Percentiles rank a stretch among this genome's conserved stretches.
Conservation (phyloP, 2,888 invertebrate species). For the Protonemura montana region DNA sequence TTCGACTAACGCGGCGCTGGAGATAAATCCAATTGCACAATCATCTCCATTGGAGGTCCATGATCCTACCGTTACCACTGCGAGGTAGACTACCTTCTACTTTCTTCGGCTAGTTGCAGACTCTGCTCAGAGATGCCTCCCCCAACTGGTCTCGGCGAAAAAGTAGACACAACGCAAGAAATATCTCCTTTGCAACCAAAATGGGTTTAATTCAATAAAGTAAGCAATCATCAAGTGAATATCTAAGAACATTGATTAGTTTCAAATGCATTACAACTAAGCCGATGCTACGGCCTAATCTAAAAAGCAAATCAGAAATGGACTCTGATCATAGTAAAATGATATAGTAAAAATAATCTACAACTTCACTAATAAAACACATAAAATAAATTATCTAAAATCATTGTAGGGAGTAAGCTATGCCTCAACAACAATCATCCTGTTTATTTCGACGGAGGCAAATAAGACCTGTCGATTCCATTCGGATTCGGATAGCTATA, state of each 20-base stretch:
- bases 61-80: background rate
- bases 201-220: background rate
- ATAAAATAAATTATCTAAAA: slow-evolving; percentile 10
- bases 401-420: background rate
- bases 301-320: background rate
- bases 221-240: background rate
- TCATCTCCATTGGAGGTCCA: background rate
- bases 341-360: background rate
- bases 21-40: background rate
- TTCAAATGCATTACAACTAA: background rate
- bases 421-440: background rate
- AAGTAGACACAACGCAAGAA: background rate
- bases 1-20: background rate
- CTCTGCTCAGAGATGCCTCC: background rate
- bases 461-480: slow-evolving; percentile 1
- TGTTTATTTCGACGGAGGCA: slow-evolving; percentile 9
- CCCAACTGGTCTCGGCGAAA: background rate
- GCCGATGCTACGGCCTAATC: background rate
- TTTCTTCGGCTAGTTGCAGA: background rate
- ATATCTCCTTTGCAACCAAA: background rate
- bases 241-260: background rate
- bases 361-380: background rate
- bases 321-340: background rate
- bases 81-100: background rate
- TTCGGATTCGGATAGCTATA: background rate